Conservation (phyloP, 1,140 invertebrate species). For the Ruditapes philippinarum region DNA sequence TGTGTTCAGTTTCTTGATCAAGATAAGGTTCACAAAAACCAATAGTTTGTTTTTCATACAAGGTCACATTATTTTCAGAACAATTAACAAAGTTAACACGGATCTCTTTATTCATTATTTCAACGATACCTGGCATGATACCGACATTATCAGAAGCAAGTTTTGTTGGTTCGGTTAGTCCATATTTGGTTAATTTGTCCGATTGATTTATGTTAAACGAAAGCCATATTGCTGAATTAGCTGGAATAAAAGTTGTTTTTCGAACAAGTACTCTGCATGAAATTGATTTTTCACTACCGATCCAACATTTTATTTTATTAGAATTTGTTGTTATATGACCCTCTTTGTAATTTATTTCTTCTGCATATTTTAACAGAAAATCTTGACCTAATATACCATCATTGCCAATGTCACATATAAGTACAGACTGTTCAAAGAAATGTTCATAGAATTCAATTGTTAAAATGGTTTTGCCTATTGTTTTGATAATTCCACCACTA, state of each 20-base stretch:
- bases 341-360: background rate
- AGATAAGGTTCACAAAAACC: background rate
- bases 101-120: background rate
- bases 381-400: conserved; percentile 22
- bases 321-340: background rate
- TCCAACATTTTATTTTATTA: background rate
- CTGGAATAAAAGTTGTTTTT: background rate
- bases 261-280: background rate
- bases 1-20: background rate
- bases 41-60: background rate
- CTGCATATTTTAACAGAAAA: conserved; percentile 11
- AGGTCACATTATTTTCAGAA: background rate
- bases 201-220: background rate
- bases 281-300: background rate
- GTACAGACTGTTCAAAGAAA: background rate
- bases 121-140: background rate
- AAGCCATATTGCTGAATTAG: background rate
- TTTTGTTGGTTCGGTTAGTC: background rate
- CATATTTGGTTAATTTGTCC: background rate
- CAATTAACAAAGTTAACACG: background rate
- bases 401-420: conserved; percentile 14
- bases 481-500: background rate
- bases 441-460: background rate
- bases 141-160: background rate
- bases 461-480: background rate